Conservation (phyloP, 2,113 vertebrate genomes). For the Thermophis baileyi region DNA sequence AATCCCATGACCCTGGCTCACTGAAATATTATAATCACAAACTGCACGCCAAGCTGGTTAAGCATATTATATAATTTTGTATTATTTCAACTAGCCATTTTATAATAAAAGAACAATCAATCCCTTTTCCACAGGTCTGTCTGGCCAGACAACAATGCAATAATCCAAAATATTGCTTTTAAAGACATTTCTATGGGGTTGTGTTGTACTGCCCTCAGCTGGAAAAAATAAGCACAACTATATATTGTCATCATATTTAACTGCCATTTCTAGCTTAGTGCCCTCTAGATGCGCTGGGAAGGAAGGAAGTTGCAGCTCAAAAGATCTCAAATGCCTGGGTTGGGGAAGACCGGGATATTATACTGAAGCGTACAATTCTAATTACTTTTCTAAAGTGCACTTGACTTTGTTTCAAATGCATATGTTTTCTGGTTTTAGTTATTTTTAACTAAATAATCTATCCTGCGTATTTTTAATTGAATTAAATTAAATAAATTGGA, state of each 20-base stretch:
- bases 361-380: background rate
- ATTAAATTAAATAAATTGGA: background rate
- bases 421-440: background rate
- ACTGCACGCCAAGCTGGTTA: background rate
- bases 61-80: background rate
- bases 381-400: background rate
- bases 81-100: background rate
- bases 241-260: background rate
- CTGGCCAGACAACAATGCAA: background rate
- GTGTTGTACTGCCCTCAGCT: background rate
- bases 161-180: background rate
- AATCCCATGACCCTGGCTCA: background rate
- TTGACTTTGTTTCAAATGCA: background rate
- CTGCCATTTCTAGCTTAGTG: background rate
- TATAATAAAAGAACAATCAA: background rate
- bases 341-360: background rate
- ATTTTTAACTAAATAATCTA: background rate
- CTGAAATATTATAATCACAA: background rate
- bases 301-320: background rate
- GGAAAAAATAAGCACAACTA: background rate
- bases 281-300: background rate
- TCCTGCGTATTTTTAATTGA: background rate
- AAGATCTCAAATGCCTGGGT: background rate
- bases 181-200: background rate
- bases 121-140: background rate